Evolutionary conservation across 2,113 vertebrate genomes (phyloP).

Genomic region (Mesoclemmys tuberculata): DNA sequence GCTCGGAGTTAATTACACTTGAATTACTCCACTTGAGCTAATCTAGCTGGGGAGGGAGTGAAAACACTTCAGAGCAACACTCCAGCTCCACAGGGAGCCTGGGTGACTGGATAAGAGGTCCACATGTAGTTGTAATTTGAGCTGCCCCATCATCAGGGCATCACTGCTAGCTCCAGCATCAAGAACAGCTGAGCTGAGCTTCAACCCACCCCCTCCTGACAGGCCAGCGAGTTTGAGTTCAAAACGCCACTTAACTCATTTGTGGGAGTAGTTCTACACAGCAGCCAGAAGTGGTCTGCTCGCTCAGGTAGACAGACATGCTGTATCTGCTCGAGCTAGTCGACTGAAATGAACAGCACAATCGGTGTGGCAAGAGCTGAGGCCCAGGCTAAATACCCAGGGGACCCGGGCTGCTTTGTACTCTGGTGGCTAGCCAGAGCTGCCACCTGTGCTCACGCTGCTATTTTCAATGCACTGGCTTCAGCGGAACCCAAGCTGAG

Average conservation of each 20-base stretch:
- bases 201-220: neutral
- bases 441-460: no score
- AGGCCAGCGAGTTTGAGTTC: neutral
- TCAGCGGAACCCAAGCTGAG: neutral
- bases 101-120: no score
- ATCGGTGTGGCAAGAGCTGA: no score
- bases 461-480: neutral
- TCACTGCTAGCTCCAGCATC: neutral
- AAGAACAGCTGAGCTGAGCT: neutral
- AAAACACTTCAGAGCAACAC: neutral
- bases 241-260: neutral
- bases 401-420: no score
- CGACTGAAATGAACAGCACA: neutral
- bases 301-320: neutral
- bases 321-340: no score
- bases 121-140: neutral
- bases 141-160: neutral
- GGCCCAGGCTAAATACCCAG: no score
- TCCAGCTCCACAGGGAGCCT: neutral
- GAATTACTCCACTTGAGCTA: neutral
- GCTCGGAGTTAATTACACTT: neutral
- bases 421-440: no score
- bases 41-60: no score
- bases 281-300: neutral
- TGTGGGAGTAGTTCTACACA: no score